A percentile compares a stretch with the other conserved stretches of the same genome.
phyloP scores from a whole-genome alignment of 92 coral and sea anemone genomes.

The Pocillopora grandis region DNA sequence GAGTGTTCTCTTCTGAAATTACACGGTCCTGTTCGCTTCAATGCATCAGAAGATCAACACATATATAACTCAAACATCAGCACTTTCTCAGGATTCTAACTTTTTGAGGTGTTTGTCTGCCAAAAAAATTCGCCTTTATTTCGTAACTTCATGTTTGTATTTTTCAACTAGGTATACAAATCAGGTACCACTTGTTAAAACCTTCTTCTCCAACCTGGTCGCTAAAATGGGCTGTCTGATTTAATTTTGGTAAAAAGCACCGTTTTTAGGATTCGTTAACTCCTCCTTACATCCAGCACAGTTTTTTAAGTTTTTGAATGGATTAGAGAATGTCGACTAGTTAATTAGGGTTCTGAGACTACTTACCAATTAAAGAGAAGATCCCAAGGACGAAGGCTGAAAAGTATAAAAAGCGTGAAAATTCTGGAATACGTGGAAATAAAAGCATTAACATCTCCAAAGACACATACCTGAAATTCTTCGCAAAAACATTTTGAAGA shows the following conservation, averaged over 20 bases:
- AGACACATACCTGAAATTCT: slow-evolving; percentile 31
- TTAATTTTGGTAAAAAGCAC: neutral
- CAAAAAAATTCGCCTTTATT: neutral
- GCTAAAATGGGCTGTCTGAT: neutral
- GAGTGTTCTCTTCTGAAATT: neutral
- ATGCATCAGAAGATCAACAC: too few species aligned
- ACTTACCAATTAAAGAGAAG: slow-evolving; percentile 30
- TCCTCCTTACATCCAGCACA: neutral
- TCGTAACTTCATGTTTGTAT: neutral
- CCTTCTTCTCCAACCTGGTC: neutral
- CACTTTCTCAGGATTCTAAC: too few species aligned
- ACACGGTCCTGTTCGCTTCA: neutral
- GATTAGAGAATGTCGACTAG: neutral
- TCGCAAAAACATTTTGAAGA: slow-evolving; percentile 25
- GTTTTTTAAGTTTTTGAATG: neutral
- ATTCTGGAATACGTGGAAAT: neutral
- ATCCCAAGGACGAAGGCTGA: slow-evolving; percentile 16
- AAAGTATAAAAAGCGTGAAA: neutral
- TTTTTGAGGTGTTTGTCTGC: neutral
- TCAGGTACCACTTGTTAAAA: neutral
- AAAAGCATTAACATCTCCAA: neutral
- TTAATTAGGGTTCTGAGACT: neutral
- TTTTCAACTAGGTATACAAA: too few species aligned
- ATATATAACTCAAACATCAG: too few species aligned
- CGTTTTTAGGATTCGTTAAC: too few species aligned